Percentiles rank a stretch among this genome's conserved stretches.
Evolutionary conservation across 2,113 vertebrate species (phyloP).

Genomic region (Falcunculus frontatus): DNA sequence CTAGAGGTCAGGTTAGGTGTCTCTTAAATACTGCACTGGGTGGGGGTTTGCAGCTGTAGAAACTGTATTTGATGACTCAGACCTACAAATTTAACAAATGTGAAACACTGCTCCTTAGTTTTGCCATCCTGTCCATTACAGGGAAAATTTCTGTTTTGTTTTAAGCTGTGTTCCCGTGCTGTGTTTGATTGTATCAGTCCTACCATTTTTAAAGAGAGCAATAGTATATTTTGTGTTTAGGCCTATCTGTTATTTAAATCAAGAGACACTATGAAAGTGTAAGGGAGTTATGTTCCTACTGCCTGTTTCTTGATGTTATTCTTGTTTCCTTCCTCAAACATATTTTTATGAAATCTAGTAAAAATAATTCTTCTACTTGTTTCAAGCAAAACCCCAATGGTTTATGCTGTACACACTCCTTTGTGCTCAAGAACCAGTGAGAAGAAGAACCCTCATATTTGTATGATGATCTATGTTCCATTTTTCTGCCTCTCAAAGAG

Average conservation of each 20-base stretch:
- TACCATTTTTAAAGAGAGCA: neutral
- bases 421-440: neutral
- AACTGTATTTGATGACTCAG: neutral
- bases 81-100: neutral
- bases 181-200: neutral
- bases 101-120: neutral
- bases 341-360: neutral
- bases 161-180: neutral
- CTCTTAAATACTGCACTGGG: neutral
- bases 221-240: neutral
- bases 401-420: neutral
- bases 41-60: neutral
- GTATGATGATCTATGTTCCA: accelerated
- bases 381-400: accelerated
- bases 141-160: neutral
- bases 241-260: neutral
- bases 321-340: neutral
- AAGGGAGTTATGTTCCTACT: neutral
- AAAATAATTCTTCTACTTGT: neutral
- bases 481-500: neutral
- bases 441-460: neutral
- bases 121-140: accelerated
- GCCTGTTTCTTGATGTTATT: neutral
- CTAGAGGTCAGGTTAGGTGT: neutral
- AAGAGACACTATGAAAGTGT: neutral